phyloP scores from a whole-genome alignment of 2,888 invertebrate genomes.

The Pristionchus mayeri region DNA sequence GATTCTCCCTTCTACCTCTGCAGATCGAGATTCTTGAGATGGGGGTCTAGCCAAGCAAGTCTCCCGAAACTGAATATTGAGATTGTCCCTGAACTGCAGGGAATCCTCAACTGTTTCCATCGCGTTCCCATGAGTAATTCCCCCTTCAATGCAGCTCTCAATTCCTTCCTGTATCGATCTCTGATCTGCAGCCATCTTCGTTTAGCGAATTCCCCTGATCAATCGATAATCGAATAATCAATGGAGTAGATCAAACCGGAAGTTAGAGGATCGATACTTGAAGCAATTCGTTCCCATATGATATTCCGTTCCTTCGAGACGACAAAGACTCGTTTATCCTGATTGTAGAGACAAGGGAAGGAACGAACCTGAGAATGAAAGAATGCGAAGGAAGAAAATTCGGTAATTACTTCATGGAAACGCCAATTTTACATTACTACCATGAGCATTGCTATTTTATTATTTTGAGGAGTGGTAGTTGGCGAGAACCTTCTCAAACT shows the following conservation, averaged over 20 bases:
- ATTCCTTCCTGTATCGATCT: constrained; percentile 73
- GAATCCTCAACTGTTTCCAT: too few relatives aligned
- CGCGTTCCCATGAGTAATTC: constrained; percentile 63
- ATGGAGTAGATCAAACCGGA: not conserved
- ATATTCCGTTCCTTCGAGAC: constrained; percentile 68
- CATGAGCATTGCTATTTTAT: too few relatives aligned
- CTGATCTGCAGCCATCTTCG: constrained; percentile 74
- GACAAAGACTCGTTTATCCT: constrained; percentile 64
- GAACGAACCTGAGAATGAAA: constrained; percentile 52
- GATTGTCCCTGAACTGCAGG: too few relatives aligned
- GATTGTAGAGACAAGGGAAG: constrained; percentile 74
- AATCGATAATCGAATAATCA: not conserved
- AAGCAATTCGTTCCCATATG: constrained; percentile 74
- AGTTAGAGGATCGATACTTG: constrained; percentile 60
- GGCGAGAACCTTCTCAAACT: too few relatives aligned
- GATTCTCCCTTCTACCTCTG: not conserved
- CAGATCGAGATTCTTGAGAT: constrained; percentile 62
- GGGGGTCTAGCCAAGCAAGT: constrained; percentile 73
- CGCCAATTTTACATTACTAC: too few relatives aligned
- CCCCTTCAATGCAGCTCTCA: constrained; percentile 68
- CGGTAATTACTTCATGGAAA: too few relatives aligned
- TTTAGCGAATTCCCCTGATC: constrained; percentile 74
- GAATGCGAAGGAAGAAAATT: too few relatives aligned
- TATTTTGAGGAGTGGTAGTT: too few relatives aligned
- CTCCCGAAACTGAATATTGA: too few relatives aligned